Conservation (phyloP, 1,140 invertebrate genomes). For the Agrypnia vestita region DNA sequence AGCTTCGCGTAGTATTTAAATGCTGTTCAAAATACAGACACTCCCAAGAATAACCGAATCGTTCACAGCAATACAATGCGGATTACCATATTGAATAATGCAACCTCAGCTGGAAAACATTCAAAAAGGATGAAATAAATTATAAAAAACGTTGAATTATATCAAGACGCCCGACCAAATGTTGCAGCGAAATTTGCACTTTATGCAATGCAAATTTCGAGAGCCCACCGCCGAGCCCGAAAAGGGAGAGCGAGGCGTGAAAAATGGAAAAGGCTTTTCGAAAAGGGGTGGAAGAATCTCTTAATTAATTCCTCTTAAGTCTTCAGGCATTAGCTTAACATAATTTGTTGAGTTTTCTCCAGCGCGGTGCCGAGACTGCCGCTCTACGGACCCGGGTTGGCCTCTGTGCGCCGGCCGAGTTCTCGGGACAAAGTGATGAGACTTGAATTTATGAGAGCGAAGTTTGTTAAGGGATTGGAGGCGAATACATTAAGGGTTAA, state of each 20-base stretch:
- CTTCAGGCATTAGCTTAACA: slow-evolving; percentile 32
- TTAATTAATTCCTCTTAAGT: slow-evolving; percentile 33
- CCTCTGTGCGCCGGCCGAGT: neutral
- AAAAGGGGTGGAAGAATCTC: neutral
- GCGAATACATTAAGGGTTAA: neutral
- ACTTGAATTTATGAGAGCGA: slow-evolving; percentile 6
- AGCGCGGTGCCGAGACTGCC: neutral
- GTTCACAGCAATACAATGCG: neutral
- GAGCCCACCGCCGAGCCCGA: neutral
- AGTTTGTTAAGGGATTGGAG: slow-evolving; percentile 20
- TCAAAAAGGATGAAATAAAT: slow-evolving; percentile 6
- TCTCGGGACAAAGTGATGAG: slow-evolving; percentile 6
- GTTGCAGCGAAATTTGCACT: slow-evolving; percentile 41
- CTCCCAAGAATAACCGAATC: too few species aligned
- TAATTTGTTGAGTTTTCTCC: slow-evolving; percentile 20
- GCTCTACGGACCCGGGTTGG: neutral
- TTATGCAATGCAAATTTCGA: slow-evolving; percentile 32
- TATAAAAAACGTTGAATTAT: neutral
- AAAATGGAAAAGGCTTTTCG: neutral
- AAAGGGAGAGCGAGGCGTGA: slow-evolving; percentile 6
- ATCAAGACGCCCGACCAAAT: slow-evolving; percentile 28
- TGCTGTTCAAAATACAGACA: too few species aligned
- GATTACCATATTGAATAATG: slow-evolving; percentile 22
- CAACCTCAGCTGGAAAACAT: slow-evolving; percentile 14
- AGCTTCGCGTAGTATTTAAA: too few species aligned